Evolutionary conservation across 2,797 vertebrate genomes (phyloP), one percentile per base, ranked within the genome.

Genomic region (Scolopax rusticola): DNA sequence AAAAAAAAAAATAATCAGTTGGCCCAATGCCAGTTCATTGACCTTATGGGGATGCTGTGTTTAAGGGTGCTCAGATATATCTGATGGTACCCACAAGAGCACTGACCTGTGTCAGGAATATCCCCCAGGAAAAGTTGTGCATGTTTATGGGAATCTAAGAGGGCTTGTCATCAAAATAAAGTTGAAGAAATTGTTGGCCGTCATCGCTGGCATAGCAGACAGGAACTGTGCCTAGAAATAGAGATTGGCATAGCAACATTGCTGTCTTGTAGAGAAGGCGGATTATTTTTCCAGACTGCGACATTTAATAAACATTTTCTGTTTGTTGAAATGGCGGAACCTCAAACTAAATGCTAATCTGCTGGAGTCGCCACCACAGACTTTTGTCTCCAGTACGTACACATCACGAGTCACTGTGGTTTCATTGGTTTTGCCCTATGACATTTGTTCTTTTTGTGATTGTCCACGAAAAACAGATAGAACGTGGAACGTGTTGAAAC

Each of bases 211-310:
- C 86, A 68, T 0, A 32, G 68, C 92, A 83, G 43, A 13, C 83
- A 33, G 86, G 86, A 86, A 25, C 90, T 12, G 40, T 71, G 85
- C 90, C 92, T 94, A 3, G 12, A 96, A 95, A 93, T 67, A 96
- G 95, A 71, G 83, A 88, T 33, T 71, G 95, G 93, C 95, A 88
- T 54, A 74, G 85, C 83, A 75, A 71, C 61, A 2, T n/a, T 20
- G 59, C 45, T 12, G 78, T 71, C 54, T 20, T 4, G 53, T 51
- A 60, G 85, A 64, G 61, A 59, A 84, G 61, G 54, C 1, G 0
- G 83, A 82, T 93, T 91, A 18, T 86, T 97, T 94, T 95, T 70
- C 65, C 76, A 69, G 79, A 6, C 65, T 24, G 85, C 1, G 24
- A 47, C 50, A 78, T 89, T 90, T 78, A 33, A 75, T 65, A 61